Evolutionary conservation across 2,888 invertebrate genomes (phyloP).

Genomic region (Drosophila robusta): DNA sequence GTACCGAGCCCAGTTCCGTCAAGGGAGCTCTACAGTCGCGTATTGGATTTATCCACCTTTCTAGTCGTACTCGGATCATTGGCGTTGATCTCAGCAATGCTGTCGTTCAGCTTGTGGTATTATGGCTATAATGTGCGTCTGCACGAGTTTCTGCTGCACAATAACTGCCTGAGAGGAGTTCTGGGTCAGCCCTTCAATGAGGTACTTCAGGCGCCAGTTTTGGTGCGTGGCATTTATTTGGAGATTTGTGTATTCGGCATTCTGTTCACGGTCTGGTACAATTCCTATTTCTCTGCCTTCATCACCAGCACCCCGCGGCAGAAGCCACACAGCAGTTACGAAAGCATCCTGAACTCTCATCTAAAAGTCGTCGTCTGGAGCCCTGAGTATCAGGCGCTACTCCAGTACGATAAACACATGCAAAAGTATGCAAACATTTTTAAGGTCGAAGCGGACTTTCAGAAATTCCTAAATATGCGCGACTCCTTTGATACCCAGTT

Average conservation of each 20-base stretch:
- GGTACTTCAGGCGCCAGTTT: conserved; percentile 55
- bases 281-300: conserved; percentile 76
- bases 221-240: conserved; percentile 73
- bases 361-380: conserved; percentile 60
- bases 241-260: conserved; percentile 77
- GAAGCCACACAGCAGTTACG: conserved; percentile 53
- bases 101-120: conserved; percentile 42
- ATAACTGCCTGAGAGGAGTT: conserved; percentile 73
- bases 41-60: conserved; percentile 57
- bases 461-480: conserved; percentile 56
- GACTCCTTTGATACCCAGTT: conserved; percentile 69
- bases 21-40: conserved; percentile 62
- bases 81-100: conserved; percentile 55
- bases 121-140: conserved; percentile 55
- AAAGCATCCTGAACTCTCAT: conserved; percentile 65
- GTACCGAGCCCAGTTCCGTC: conserved; percentile 65
- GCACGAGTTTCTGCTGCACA: conserved; percentile 68
- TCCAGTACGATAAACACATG: conserved; percentile 2
- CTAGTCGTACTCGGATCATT: conserved; percentile 43
- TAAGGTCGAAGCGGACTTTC: conserved; percentile 52
- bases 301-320: conserved; percentile 63
- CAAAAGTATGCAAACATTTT: conserved; percentile 70
- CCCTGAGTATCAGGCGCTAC: conserved; percentile 58
- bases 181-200: conserved; percentile 76
- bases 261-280: conserved; percentile 76